These are phyloP conservation scores for Natator depressus DNA, from an alignment of 2,113 vertebrate genomes.

Conservation along the genomic window DNA sequence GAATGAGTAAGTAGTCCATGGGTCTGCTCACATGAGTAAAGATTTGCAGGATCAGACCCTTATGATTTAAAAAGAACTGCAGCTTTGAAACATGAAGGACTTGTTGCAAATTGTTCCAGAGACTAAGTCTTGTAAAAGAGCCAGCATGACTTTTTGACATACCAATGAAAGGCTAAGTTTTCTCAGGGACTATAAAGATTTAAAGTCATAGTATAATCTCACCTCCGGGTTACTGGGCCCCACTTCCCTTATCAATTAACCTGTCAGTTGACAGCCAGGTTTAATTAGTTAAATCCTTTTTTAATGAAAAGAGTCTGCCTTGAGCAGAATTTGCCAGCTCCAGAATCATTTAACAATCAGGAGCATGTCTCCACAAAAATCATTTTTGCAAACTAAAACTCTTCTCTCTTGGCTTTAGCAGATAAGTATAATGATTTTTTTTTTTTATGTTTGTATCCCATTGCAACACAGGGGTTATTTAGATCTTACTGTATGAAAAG, in stretches of 20 bases:
- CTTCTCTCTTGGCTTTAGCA: constrained; percentile 1
- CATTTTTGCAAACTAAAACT: constrained; percentile 15
- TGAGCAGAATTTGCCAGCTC: constrained; percentile 61
- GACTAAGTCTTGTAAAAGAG: background rate
- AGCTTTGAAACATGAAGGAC: background rate
- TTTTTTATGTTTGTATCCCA: background rate
- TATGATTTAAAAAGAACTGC: background rate
- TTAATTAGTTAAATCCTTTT: constrained; percentile 75
- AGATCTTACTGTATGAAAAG: background rate
- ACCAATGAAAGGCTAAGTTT: constrained; percentile 14
- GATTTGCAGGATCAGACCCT: background rate
- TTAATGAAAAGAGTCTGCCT: constrained; percentile 76
- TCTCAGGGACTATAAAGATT: constrained; percentile 26
- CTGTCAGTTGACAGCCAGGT: constrained; percentile 54
- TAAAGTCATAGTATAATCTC: constrained; percentile 40
- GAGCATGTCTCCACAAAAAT: constrained; percentile 50
- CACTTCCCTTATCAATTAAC: constrained; percentile 76
- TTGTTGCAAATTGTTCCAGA: background rate
- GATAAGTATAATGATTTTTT: rapidly evolving
- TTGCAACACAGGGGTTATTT: background rate
- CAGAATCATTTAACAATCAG: constrained; percentile 23
- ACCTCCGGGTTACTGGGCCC: constrained; percentile 42
- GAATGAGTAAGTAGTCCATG: background rate
- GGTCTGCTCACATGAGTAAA: background rate
- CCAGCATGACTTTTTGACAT: background rate